phyloP scores from a whole-genome alignment of 2,797 vertebrate species.

The Macropodus opercularis region DNA sequence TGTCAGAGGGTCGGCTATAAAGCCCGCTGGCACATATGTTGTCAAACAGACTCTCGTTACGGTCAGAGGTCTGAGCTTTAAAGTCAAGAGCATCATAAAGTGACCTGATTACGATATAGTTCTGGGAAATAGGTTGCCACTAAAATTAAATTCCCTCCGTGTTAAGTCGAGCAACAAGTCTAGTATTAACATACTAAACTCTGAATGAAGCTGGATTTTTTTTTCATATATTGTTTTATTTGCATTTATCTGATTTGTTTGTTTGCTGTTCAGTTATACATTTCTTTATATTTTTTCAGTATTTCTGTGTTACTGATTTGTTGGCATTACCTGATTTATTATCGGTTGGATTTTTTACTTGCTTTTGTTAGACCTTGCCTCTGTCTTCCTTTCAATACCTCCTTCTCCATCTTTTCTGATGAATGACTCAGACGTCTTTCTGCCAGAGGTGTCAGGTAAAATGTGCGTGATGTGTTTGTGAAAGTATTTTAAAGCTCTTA shows the following conservation, averaged over 20 bases:
- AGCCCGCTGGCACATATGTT: constrained; percentile 77
- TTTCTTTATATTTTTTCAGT: constrained; percentile 2
- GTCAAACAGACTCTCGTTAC: constrained; percentile 81
- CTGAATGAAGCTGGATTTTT: neutral
- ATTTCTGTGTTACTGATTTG: too few species aligned
- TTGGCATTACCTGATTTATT: constrained; percentile 28
- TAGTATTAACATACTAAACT: constrained; percentile 25
- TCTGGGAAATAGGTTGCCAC: constrained; percentile 44
- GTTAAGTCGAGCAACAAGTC: constrained; percentile 40
- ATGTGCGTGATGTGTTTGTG: constrained; percentile 18
- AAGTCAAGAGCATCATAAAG: constrained; percentile 73
- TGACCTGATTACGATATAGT: constrained; percentile 55
- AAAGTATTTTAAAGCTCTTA: neutral
- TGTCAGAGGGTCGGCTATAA: constrained; percentile 74
- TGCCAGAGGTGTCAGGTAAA: constrained; percentile 78
- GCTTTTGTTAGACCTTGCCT: constrained; percentile 73
- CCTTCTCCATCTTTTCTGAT: constrained; percentile 73
- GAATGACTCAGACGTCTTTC: constrained; percentile 76
- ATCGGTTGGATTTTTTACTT: constrained; percentile 39
- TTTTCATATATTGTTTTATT: neutral
- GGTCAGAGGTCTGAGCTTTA: constrained; percentile 73
- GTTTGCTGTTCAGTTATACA: constrained; percentile 4
- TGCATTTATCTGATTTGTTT: constrained; percentile 6
- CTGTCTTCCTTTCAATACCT: constrained; percentile 78
- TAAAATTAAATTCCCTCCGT: constrained; percentile 55